Percentiles rank a stretch among this genome's conserved stretches.
Conservation (phyloP, 1,140 invertebrate species). For the Ladona fulva region DNA sequence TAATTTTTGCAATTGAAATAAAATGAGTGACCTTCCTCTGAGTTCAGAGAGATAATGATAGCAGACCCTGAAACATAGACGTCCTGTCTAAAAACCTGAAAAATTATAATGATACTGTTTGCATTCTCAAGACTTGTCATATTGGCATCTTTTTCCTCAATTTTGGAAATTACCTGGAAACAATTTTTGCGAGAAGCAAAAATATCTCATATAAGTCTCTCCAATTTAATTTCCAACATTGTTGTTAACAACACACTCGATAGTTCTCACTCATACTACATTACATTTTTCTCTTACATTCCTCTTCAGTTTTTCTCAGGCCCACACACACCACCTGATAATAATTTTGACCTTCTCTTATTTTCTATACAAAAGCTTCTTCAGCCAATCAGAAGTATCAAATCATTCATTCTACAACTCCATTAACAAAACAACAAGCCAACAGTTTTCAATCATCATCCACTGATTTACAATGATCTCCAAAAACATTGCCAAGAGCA, state of each 20-base stretch:
- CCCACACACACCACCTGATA: no score
- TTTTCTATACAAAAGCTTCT: no score
- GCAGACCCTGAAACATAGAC: neutral
- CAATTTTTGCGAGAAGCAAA: neutral
- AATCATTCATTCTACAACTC: no score
- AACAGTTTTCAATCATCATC: neutral
- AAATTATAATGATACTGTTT: neutral
- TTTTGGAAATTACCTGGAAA: neutral
- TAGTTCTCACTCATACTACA: no score
- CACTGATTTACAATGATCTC: neutral
- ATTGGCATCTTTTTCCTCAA: neutral
- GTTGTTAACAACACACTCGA: neutral
- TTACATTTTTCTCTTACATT: no score
- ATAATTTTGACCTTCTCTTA: no score
- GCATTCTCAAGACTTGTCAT: no score
- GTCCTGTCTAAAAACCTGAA: neutral
- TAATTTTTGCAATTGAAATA: neutral
- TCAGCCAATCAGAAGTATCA: no score
- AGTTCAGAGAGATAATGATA: neutral
- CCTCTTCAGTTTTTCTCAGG: no score
- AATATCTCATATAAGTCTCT: neutral
- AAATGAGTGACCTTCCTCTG: neutral
- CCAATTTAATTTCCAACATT: neutral
- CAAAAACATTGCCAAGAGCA: neutral
- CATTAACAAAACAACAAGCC: no score